Base-by-base conservation (phyloP, 2,797 vertebrate genomes). In the Sebastes goodei region DNA sequence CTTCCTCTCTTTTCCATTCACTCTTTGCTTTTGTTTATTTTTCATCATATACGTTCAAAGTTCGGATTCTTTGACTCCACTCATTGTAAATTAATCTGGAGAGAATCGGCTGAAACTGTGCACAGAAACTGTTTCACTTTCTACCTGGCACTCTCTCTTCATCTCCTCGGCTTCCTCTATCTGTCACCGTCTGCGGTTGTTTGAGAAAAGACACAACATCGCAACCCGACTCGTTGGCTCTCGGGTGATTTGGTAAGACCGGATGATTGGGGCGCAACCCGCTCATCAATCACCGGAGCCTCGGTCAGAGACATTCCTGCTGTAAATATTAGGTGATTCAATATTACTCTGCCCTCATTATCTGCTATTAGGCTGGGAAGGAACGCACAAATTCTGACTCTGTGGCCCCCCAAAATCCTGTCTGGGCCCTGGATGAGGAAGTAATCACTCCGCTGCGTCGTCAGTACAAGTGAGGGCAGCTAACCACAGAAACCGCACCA, bases 281-380 rank as follows among this genome's bases (percentile, higher is more conserved):
- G 25, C 84, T 92, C 91, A 93, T 94, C 90, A 88, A 93, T 92
- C 82, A 90, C 61, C 52, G 1, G 1, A 62, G 71, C 64, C 75
- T 86, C 46, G 61, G 83, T 90, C 87, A 10, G 71, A 89, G 83
- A 85, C 85, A 84, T 86, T 87, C 86, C 85, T 75, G 86, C 76
- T 81, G 80, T 66, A 84, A 87, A 88, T 78, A 81, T 86, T 65
- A 87, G 70, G 81, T 79, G 78, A 93, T 88, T 90, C 82, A 81
- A 78, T 87, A 74, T 86, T 87, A 78, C 87, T 75, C 80, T 57
- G 81, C 71, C 7, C 72, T 89, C 83, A 93, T 95, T 94, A 92
- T 94, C 90, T 76, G 88, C 82, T 84, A 94, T 94, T 94, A 94
- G 53, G 33, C 86, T 82, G 86, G 63, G 60, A 78, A 63, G 63